These are phyloP conservation scores for Ypsolopha scabrella DNA, from an alignment of 2,888 invertebrate genomes.

Conservation along the genomic window DNA sequence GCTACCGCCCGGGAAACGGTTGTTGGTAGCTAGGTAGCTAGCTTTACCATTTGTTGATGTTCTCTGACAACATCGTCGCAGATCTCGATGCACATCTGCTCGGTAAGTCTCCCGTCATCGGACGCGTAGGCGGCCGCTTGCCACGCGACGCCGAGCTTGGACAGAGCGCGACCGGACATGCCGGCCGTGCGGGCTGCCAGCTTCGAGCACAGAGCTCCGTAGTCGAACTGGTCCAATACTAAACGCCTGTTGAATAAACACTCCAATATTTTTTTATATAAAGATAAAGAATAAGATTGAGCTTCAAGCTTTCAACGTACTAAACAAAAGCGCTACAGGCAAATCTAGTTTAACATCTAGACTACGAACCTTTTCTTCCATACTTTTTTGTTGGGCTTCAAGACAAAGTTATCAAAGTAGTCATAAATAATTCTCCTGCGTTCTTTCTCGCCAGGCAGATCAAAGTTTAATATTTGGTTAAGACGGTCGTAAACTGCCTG, in stretches of 20 bases:
- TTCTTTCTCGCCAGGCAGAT: conserved; percentile 91
- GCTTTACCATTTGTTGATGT: conserved; percentile 63
- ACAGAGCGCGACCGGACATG: conserved; percentile 97
- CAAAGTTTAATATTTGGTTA: conserved; percentile 98
- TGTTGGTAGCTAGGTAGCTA: too few relatives aligned
- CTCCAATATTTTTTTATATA: neutral
- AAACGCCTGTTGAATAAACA: conserved; percentile 73
- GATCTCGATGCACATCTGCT: conserved; percentile 91
- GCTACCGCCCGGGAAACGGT: too few relatives aligned
- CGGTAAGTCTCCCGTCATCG: conserved; percentile 91
- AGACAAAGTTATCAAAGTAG: conserved; percentile 96
- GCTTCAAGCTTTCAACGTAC: neutral
- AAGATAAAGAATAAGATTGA: too few relatives aligned
- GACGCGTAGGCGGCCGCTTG: conserved; percentile 97
- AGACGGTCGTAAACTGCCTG: conserved; percentile 97
- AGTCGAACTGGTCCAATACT: conserved; percentile 95
- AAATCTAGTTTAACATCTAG: neutral
- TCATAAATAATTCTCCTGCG: conserved; percentile 92
- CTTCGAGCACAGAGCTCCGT: conserved; percentile 84
- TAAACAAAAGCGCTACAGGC: neutral
- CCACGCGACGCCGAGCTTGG: conserved; percentile 98
- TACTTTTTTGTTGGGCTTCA: conserved; percentile 89
- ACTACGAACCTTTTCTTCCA: neutral
- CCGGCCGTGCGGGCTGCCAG: conserved; percentile 90
- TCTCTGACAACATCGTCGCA: conserved; percentile 87